Conservation (phyloP, 2,888 invertebrate genomes). For the Stictocephala bisonia region DNA sequence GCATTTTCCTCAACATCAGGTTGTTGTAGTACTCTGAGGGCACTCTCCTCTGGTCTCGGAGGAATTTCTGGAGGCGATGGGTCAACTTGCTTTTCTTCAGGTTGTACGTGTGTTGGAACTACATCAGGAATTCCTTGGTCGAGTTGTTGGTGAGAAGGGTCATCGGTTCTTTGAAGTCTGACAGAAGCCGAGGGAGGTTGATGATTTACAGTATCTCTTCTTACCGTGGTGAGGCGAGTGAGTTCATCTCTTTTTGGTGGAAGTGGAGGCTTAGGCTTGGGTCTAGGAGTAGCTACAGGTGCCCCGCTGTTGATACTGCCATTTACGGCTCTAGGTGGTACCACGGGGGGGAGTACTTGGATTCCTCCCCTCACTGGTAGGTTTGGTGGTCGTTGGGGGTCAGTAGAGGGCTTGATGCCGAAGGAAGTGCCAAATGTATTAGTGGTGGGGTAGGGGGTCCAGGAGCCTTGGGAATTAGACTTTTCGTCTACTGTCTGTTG, state of each 20-base stretch:
- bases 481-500: conserved; percentile 32
- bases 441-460: conserved; percentile 33
- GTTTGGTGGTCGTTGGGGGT: conserved; percentile 34
- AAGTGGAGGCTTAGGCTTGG: conserved; percentile 58
- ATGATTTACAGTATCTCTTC: conserved; percentile 46
- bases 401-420: conserved; percentile 24
- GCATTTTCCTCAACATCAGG: not conserved
- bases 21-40: not conserved
- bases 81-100: not conserved
- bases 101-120: conserved; percentile 16
- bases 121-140: conserved; percentile 32
- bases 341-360: conserved; percentile 54
- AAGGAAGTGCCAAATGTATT: conserved; percentile 39
- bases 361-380: conserved; percentile 50
- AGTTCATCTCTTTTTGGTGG: conserved; percentile 59
- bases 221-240: conserved; percentile 58
- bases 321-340: conserved; percentile 50
- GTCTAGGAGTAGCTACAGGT: conserved; percentile 46
- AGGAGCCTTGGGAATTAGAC: conserved; percentile 23
- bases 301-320: conserved; percentile 6
- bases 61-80: conserved; percentile 19
- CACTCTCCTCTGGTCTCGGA: conserved; percentile 32
- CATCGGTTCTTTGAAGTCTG: not conserved
- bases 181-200: conserved; percentile 19
- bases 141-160: not conserved